Conservation (phyloP, 2,888 invertebrate species). For the Dermolepida albohirtum region DNA sequence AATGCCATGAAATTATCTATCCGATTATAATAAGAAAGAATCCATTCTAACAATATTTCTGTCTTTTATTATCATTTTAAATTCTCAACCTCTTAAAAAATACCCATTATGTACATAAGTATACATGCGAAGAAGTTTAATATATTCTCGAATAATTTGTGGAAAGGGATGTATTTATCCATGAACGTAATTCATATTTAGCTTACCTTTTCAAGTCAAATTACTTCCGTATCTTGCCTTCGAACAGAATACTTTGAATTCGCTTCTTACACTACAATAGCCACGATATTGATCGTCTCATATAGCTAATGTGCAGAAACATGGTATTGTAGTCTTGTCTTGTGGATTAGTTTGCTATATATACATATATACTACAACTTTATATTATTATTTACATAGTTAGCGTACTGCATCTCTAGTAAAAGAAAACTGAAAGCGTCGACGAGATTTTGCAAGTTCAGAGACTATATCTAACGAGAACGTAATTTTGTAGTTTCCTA, state of each 20-base stretch:
- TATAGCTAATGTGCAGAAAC: conserved; percentile 17
- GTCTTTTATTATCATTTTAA: no score
- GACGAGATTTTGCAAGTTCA: no score
- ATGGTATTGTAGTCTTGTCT: conserved; percentile 14
- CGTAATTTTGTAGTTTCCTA: no score
- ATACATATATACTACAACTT: neutral
- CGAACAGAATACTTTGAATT: conserved; percentile 24
- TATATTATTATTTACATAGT: conserved; percentile 1
- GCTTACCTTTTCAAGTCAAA: conserved; percentile 24
- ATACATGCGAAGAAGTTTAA: no score
- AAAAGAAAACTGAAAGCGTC: conserved; percentile 1
- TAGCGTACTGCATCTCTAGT: neutral
- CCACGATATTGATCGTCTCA: conserved; percentile 14
- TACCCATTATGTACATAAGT: no score
- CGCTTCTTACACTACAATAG: conserved; percentile 1
- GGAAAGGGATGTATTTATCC: conserved; percentile 1
- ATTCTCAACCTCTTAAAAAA: no score
- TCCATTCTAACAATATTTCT: no score
- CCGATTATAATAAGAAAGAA: no score
- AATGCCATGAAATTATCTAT: no score
- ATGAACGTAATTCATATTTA: conserved; percentile 27
- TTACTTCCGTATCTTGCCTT: conserved; percentile 20
- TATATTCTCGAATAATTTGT: conserved; percentile 2
- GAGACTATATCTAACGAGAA: no score
- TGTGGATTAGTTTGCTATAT: conserved; percentile 5